Evolutionary conservation across 2,888 invertebrate genomes (phyloP).

Genomic region (Ametastegia equiseti): DNA sequence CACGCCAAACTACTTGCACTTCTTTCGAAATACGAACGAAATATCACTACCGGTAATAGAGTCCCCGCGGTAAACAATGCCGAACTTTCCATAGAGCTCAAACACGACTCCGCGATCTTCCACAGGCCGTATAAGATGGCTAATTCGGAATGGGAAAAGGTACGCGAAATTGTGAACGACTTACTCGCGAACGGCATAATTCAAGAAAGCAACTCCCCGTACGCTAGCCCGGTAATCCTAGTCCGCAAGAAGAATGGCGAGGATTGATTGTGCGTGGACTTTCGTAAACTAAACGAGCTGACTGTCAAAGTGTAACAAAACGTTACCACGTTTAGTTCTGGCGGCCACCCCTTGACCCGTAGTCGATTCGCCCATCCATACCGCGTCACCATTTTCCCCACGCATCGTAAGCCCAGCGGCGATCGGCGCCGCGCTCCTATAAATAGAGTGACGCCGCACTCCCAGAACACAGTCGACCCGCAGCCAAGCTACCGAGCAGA

Average conservation of each 20-base stretch:
- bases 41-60: conserved; percentile 16
- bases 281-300: conserved; percentile 55
- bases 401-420: too few species aligned
- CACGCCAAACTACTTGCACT: neutral
- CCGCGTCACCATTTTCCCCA: too few species aligned
- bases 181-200: conserved; percentile 36
- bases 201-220: conserved; percentile 49
- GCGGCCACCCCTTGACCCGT: too few species aligned
- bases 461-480: too few species aligned
- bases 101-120: neutral
- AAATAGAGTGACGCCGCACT: too few species aligned
- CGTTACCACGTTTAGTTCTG: too few species aligned
- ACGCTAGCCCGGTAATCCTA: conserved; percentile 46
- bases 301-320: too few species aligned
- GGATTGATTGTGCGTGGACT: conserved; percentile 50
- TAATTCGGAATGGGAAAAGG: conserved; percentile 14
- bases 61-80: conserved; percentile 12
- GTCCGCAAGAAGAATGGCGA: conserved; percentile 49
- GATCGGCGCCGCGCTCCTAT: too few species aligned
- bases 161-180: conserved; percentile 38
- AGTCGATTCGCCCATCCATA: too few species aligned
- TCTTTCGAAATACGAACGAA: neutral
- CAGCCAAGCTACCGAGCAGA: too few species aligned
- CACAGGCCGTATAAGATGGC: conserved; percentile 25
- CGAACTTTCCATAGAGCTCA: conserved; percentile 25